Base-by-base conservation (phyloP, 2,888 invertebrate species). In the Caenorhabditis uteleia region DNA sequence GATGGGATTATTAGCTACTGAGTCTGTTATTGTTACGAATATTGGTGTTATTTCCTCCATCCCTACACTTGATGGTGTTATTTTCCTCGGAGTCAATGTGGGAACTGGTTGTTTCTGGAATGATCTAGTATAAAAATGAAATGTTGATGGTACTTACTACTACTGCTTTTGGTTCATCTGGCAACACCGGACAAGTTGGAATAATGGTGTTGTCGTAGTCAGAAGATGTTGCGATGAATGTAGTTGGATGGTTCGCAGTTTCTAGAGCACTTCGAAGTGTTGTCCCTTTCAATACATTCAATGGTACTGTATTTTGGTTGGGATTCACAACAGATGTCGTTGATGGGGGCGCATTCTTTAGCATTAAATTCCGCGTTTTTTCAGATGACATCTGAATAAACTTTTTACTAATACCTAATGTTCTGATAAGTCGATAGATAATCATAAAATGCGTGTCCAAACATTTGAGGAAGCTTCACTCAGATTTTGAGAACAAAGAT, bases 301-400 rank as follows among this genome's bases (percentile, higher is more conserved):
- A 14, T 5, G 55, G 43, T 4, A 56, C 49, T 12, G 14, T 40
- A 31, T 23, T 56, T 14, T 47, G 48, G 2, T 27, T 14, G 14
- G 29, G 8, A 8, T 27, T 18, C 8, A 18, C 14, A 3, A 29
- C 14, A 18, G 4, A 12, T 16, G 14, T 26, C 12, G 34, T 40
- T 7, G 33, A 12, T 18, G 51, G 10, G 8, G 50, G 2, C 23
- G 51, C n/a, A n/a, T 33, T 56, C 39, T 62, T 62, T 44, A 62
- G 48, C 62, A 62, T 62, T 18, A 62, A 42, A 29, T 62, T 62
- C 14, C 62, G 36, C n/a, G 49, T 39, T 25, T 62, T 62, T 16
- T 56, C 56, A 2, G 39, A 26, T 29, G 51, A 53, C 53, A 61
- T 59, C 20, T n/a, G n/a, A n/a, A n/a, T n/a, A n/a, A n/a, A n/a